phyloP scores from a whole-genome alignment of 2,888 invertebrate species.

The Epinotia demarniana region DNA sequence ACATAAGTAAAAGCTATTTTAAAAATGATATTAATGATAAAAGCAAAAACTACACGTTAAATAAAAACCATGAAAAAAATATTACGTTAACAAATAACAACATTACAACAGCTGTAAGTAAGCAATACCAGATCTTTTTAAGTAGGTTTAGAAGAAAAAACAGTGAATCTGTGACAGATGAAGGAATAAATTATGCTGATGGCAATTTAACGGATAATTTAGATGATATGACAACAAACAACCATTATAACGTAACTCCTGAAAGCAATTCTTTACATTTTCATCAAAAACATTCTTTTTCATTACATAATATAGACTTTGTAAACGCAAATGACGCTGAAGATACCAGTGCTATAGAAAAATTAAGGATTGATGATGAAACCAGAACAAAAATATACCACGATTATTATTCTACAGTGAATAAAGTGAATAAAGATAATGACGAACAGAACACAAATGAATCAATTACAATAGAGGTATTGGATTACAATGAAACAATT shows the following conservation, averaged over 20 bases:
- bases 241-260: slow-evolving; percentile 25
- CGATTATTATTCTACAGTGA: slow-evolving; percentile 75
- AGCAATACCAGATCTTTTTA: slow-evolving; percentile 65
- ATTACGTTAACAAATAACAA: slow-evolving; percentile 49
- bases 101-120: slow-evolving; percentile 53
- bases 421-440: slow-evolving; percentile 56
- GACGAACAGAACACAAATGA: slow-evolving; percentile 42
- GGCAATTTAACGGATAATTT: slow-evolving; percentile 44
- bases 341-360: slow-evolving; percentile 65
- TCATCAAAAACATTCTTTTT: slow-evolving; percentile 23
- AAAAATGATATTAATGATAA: slow-evolving; percentile 44
- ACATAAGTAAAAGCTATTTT: slow-evolving; percentile 17
- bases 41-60: not conserved
- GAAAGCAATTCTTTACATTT: slow-evolving; percentile 42
- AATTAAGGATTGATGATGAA: slow-evolving; percentile 70
- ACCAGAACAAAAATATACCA: slow-evolving; percentile 72
- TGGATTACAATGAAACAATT: slow-evolving; percentile 47
- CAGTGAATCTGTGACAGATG: slow-evolving; percentile 41
- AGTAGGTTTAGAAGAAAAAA: slow-evolving; percentile 73
- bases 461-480: slow-evolving; percentile 34
- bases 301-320: slow-evolving; percentile 43
- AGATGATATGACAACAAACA: slow-evolving; percentile 44
- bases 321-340: slow-evolving; percentile 46
- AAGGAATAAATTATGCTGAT: slow-evolving; percentile 50
- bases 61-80: slow-evolving; percentile 42